Percentiles rank a stretch among this genome's conserved stretches.
phyloP scores from a whole-genome alignment of 1,140 invertebrate species.

The Ctenoplectra terminalis region DNA sequence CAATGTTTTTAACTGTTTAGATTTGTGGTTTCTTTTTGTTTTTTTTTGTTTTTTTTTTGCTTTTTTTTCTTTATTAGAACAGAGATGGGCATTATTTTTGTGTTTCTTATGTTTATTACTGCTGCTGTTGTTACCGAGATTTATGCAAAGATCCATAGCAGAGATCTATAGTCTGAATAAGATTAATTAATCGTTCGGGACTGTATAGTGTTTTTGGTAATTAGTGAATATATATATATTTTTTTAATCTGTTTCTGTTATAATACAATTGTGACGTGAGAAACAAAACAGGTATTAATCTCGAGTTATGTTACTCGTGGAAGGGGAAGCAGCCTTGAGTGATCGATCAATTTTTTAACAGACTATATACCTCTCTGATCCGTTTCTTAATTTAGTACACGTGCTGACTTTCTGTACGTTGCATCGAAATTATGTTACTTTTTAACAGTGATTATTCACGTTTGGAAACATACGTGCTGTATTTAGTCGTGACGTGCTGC shows the following conservation, averaged over 20 bases:
- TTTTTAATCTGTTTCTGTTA: background rate
- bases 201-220: background rate
- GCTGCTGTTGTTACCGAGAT: background rate
- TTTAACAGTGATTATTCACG: background rate
- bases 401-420: too few species aligned
- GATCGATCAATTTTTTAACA: background rate
- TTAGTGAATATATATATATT: background rate
- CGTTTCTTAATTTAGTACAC: background rate
- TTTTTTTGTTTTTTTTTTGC: too few species aligned
- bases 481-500: background rate
- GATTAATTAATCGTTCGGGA: background rate
- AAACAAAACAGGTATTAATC: background rate
- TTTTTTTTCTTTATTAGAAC: too few species aligned
- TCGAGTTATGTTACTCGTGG: background rate
- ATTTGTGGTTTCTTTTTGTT: background rate
- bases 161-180: too few species aligned
- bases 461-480: background rate
- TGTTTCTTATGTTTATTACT: background rate
- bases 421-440: background rate
- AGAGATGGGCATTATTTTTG: conserved; percentile 22
- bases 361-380: background rate
- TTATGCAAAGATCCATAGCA: background rate
- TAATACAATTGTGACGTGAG: background rate
- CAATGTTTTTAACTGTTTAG: background rate
- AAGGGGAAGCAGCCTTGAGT: background rate